Evolutionary conservation across 2,888 invertebrate species (phyloP).

Genomic region (Beris chalybata): DNA sequence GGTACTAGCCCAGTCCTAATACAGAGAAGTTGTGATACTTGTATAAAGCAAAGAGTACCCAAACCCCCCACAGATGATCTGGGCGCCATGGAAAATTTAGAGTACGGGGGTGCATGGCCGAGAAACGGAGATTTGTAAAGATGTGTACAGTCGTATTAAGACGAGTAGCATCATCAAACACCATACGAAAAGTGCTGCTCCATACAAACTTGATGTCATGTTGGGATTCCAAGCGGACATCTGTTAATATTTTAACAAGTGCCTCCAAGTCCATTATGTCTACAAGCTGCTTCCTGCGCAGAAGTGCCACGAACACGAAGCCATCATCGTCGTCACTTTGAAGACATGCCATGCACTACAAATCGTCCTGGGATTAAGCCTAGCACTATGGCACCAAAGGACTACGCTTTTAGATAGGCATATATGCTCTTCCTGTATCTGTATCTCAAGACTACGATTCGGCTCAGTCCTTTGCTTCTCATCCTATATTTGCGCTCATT

Average conservation of each 20-base stretch:
- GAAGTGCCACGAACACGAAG: conserved; percentile 1
- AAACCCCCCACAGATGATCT: too few species aligned
- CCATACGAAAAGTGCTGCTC: conserved; percentile 21
- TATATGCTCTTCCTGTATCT: conserved; percentile 8
- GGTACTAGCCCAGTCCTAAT: too few species aligned
- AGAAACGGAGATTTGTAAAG: too few species aligned
- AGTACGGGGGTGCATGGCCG: too few species aligned
- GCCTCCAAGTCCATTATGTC: conserved; percentile 29
- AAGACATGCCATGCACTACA: too few species aligned
- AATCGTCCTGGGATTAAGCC: too few species aligned
- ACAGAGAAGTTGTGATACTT: too few species aligned
- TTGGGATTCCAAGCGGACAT: conserved; percentile 38
- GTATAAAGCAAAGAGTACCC: too few species aligned
- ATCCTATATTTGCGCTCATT: conserved; percentile 21
- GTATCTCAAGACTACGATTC: too few species aligned
- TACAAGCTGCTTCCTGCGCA: conserved; percentile 16
- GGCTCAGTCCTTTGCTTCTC: too few species aligned
- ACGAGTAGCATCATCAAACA: conserved; percentile 20
- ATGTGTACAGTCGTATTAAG: too few species aligned
- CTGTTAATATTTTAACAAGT: conserved; percentile 41
- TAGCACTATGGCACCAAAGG: conserved; percentile 10
- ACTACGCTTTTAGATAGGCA: conserved; percentile 6
- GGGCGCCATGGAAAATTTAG: too few species aligned
- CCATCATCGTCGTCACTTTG: neutral
- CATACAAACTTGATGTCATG: conserved; percentile 35